Base-by-base conservation (phyloP, 2,888 invertebrate genomes). In the Meganola albula region DNA sequence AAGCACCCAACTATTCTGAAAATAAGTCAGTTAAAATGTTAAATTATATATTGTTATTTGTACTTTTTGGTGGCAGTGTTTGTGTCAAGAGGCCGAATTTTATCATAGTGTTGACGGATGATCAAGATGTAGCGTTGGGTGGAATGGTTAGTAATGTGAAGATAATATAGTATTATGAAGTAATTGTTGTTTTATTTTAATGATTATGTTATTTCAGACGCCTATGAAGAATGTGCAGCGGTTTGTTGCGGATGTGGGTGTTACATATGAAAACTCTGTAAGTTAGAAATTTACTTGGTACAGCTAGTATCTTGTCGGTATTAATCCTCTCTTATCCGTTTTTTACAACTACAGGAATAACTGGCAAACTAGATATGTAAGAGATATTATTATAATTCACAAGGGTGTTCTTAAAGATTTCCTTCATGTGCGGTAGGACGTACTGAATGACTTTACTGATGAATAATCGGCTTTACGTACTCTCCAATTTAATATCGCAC, bases 51-150 rank as follows among this genome's bases (percentile, higher is more conserved):
- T 55, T 84, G 36, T 59, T 83, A 44, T 56, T 74, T 36, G 52
- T 67, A 14, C 40, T 72, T 34, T 40, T 60, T 28, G 55, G 63
- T 21, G 43, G 44, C 31, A 51, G 47, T 34, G 44, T 59, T 27
- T 63, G 71, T 44, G 60, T 54, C 21, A 60, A 45, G 25, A 68
- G 59, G 57, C 91, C 93, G 13, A 96, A 96, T 76, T 90, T 96
- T 61, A 85, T 96, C 25, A 62, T 96, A 21, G 85, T 96, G 48
- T 59, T 96, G 30, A 94, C 93, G 0, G 96, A 97, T 68, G 96
- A 96, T 77, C 95, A 96, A 72, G 96, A 96, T 84, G 78, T 89
- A 2, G 76, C 88, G n/a, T 74, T 96, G 27, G 90, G 92, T 65
- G 92, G 94, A 29, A 88, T 94, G 89, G 93, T 93, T 87, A 87